Evolutionary conservation across 2,888 invertebrate species (phyloP), one percentile per base, ranked within the genome.

Genomic region (Oeneis ivallda): DNA sequence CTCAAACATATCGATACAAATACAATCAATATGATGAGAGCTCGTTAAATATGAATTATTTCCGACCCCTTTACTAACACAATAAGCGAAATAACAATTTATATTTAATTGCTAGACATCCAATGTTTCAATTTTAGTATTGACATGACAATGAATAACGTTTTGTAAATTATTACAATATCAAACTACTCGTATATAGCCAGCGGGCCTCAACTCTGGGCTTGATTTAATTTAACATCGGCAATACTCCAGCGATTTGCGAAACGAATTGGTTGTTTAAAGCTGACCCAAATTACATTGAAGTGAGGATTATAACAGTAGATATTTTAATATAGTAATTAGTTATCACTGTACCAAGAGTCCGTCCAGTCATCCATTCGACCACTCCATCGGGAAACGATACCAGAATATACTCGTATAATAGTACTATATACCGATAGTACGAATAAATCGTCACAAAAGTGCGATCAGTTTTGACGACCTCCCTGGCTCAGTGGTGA

Each of bases 221-320:
- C 11, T 37, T 56, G 64, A 64, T 67, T 63, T 50, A 67, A 67
- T 64, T 56, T 19, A 67, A 54, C 59, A 64, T 43, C 41, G 13
- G 43, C 41, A 60, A 64, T 67, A 60, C 56, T 37, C 50, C n/a
- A 32, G 47, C 34, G 56, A 59, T 60, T 66, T 63, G 60, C 56
- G 47, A 49, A 65, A 60, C 56, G 41, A 56, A 64, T 67, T 60
- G 64, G 37, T 50, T 60, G 32, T 66, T 67, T 67, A 67, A 67
- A 63, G 63, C 63, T 49, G 43, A 58, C 58, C 58, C 58, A 47
- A 58, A 58, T 58, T 58, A 34, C 45, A 45, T 58, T 45, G 45
- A 58, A 47, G 17, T 45, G 34, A 7, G 58, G 58, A 58, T 58
- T 58, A 47, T n/a, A n/a, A n/a, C 34, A 34, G 6, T 47, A 15